Evolutionary conservation across 1,140 invertebrate species (phyloP).

Genomic region (Aphis craccivora): DNA sequence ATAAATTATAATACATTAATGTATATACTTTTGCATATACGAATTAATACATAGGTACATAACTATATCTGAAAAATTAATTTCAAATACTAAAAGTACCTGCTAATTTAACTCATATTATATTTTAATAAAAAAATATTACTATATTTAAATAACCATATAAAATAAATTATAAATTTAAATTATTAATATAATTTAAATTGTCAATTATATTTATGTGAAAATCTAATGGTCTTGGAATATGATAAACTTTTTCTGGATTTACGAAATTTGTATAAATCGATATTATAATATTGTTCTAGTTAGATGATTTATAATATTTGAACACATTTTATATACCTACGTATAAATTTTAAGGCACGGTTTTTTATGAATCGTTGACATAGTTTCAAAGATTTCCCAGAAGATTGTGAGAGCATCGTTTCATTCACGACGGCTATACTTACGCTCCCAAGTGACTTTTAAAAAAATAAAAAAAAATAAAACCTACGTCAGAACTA

Average conservation of each 20-base stretch:
- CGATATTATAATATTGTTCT: background rate
- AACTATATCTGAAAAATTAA: too few species aligned
- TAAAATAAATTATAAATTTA: too few species aligned
- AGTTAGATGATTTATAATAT: background rate
- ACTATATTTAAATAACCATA: too few species aligned
- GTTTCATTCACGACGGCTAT: background rate
- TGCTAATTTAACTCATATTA: too few species aligned
- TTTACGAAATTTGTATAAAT: background rate
- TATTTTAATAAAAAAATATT: too few species aligned
- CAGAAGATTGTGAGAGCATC: background rate
- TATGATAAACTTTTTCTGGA: background rate
- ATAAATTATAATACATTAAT: too few species aligned
- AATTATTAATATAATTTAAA: background rate
- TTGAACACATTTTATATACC: background rate
- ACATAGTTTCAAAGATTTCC: background rate
- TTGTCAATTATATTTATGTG: background rate
- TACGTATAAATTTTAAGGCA: background rate
- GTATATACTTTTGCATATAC: too few species aligned
- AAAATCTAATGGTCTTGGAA: background rate
- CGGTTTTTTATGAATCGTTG: background rate
- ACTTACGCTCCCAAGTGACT: background rate
- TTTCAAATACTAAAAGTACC: too few species aligned
- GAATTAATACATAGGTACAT: too few species aligned
- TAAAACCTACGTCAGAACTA: background rate
- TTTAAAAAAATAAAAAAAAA: constrained; percentile 3